Percentiles rank a stretch among this genome's conserved stretches.
Conservation (phyloP, 2,113 vertebrate species). For the Laterallus jamaicensis region DNA sequence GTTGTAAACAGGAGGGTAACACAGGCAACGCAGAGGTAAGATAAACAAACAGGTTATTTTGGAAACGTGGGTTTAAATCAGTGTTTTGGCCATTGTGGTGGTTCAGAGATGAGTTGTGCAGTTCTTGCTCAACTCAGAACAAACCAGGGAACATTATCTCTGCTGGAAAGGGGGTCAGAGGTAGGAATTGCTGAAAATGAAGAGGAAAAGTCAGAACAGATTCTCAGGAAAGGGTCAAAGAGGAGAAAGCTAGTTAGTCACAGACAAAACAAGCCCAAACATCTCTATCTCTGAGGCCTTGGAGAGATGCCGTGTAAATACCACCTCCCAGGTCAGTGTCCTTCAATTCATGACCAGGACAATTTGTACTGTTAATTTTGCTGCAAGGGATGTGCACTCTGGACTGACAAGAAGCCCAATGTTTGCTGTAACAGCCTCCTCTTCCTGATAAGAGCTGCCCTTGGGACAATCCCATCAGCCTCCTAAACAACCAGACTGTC, state of each 20-base stretch:
- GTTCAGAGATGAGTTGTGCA: neutral
- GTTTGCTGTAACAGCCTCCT: neutral
- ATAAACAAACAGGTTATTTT: conserved; percentile 2
- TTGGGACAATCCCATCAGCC: neutral
- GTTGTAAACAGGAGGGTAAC: neutral
- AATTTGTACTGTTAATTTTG: neutral
- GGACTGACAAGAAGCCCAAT: neutral
- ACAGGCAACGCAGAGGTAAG: neutral
- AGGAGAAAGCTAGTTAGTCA: neutral
- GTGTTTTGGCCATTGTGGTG: accelerated
- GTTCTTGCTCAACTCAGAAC: neutral
- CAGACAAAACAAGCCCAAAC: neutral
- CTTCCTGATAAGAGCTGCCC: neutral
- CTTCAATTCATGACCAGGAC: neutral
- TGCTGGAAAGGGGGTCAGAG: neutral
- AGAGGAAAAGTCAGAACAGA: neutral
- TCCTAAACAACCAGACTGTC: neutral
- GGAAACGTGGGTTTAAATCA: neutral
- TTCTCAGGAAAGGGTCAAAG: neutral
- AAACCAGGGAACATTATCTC: neutral
- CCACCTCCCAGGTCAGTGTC: conserved; percentile 20
- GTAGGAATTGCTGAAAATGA: neutral
- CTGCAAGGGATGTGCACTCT: conserved; percentile 18
- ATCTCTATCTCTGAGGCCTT: neutral
- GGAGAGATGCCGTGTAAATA: neutral